phyloP scores from a whole-genome alignment of 2,888 invertebrate genomes.

The Opisthograptis luteolata region DNA sequence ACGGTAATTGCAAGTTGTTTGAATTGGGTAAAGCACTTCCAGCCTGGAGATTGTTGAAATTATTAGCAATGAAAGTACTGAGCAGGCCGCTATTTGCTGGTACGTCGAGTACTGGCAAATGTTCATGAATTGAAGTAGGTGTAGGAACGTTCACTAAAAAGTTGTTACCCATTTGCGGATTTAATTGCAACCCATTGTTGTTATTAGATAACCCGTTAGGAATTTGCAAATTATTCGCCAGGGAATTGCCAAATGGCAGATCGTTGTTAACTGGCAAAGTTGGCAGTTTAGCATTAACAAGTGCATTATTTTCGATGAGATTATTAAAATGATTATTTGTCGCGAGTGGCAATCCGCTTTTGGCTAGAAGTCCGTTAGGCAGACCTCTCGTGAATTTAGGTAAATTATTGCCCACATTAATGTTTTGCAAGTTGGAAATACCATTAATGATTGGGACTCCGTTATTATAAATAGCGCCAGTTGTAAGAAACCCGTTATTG shows the following conservation, averaged over 20 bases:
- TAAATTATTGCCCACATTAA: constrained; percentile 8
- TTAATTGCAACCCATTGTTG: constrained; percentile 12
- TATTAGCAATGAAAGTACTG: not conserved
- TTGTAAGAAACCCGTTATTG: too few relatives aligned
- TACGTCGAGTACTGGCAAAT: not conserved
- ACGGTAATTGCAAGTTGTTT: not conserved
- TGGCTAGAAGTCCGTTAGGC: constrained; percentile 6
- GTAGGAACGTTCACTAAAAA: not conserved
- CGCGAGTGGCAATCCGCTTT: constrained; percentile 7
- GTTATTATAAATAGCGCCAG: constrained; percentile 16
- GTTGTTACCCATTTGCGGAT: not conserved
- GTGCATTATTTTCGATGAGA: constrained; percentile 7
- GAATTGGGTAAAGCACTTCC: not conserved
- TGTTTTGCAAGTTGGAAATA: not conserved
- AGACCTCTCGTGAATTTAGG: constrained; percentile 19
- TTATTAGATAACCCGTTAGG: constrained; percentile 7
- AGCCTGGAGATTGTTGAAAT: constrained; percentile 3
- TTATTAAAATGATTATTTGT: constrained; percentile 3
- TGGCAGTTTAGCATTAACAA: not conserved
- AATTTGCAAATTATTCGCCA: not conserved
- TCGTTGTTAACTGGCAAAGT: not conserved
- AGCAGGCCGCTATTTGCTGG: not conserved
- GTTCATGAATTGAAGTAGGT: not conserved
- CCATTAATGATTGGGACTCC: constrained; percentile 7
- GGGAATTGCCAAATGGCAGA: not conserved